Evolutionary conservation across 2,888 invertebrate species (phyloP).

Genomic region (Tolmerus cingulatus): DNA sequence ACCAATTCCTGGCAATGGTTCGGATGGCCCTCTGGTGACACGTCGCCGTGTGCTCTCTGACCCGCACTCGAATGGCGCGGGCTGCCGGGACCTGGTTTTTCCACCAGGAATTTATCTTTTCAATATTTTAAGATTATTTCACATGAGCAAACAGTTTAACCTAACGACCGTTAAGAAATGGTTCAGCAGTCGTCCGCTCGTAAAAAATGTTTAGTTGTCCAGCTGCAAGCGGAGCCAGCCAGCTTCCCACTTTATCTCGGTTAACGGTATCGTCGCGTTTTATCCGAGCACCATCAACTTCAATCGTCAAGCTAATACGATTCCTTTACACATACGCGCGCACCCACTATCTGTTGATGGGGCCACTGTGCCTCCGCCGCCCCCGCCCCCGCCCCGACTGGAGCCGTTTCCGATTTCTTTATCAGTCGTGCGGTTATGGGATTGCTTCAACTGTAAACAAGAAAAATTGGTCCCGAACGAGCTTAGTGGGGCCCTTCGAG

Average conservation of each 20-base stretch:
- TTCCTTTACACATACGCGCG: slow-evolving; percentile 28
- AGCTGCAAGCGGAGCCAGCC: background rate
- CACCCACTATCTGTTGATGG: background rate
- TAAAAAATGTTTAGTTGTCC: slow-evolving; percentile 34
- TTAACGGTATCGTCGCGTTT: slow-evolving; percentile 34
- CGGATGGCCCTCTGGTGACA: background rate
- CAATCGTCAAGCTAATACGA: slow-evolving; percentile 40
- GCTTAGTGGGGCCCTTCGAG: background rate
- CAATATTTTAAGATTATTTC: slow-evolving; percentile 39
- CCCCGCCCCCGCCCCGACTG: background rate
- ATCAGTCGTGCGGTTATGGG: slow-evolving; percentile 32
- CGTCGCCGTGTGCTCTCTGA: background rate
- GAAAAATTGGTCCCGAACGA: slow-evolving; percentile 24
- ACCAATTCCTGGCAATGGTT: background rate
- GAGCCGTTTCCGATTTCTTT: slow-evolving; percentile 31
- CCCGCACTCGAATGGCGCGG: slow-evolving; percentile 5
- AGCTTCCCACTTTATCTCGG: slow-evolving; percentile 34
- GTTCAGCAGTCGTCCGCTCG: background rate
- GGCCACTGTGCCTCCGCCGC: background rate
- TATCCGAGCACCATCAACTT: slow-evolving; percentile 31
- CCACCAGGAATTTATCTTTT: slow-evolving; percentile 23
- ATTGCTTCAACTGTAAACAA: slow-evolving; percentile 18
- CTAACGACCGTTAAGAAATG: slow-evolving; percentile 37
- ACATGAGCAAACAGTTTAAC: slow-evolving; percentile 39
- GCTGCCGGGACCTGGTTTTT: background rate